phyloP scores from a whole-genome alignment of 2,888 invertebrate genomes.

The Nemotelus pantherinus region DNA sequence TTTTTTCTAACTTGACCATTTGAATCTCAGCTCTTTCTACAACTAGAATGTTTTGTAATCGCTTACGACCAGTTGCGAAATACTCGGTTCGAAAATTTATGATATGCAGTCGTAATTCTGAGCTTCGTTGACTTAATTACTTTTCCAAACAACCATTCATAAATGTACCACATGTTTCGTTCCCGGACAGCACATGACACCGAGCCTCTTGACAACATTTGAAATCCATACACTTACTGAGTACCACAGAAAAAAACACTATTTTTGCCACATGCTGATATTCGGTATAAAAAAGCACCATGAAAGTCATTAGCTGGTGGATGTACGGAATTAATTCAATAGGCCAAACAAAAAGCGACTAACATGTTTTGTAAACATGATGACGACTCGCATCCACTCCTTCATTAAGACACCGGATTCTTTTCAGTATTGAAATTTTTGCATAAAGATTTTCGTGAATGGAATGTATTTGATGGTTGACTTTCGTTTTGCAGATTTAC shows the following conservation, averaged over 20 bases:
- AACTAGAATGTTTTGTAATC: background rate
- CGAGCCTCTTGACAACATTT: background rate
- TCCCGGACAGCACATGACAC: background rate
- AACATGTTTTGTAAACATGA: conserved; percentile 19
- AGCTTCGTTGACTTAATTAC: background rate
- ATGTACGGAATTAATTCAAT: conserved; percentile 18
- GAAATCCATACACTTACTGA: conserved; percentile 3
- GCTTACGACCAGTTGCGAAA: background rate
- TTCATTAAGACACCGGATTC: background rate
- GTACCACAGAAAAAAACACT: conserved; percentile 24
- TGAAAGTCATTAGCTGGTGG: conserved; percentile 26
- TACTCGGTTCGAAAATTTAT: conserved; percentile 2
- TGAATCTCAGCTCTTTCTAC: too few species aligned
- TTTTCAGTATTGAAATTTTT: conserved; percentile 22
- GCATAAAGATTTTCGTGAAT: background rate
- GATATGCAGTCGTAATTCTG: background rate
- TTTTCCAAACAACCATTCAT: conserved; percentile 29
- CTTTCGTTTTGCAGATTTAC: background rate
- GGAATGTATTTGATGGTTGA: background rate
- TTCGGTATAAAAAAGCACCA: conserved; percentile 10
- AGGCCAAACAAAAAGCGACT: background rate
- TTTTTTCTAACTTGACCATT: too few species aligned
- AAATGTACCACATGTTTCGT: conserved; percentile 14
- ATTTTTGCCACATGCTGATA: conserved; percentile 41
- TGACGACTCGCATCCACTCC: background rate